Percentiles rank a stretch among this genome's conserved stretches.
These are phyloP conservation scores for Decapterus maruadsi DNA, from an alignment of 2,797 vertebrate genomes.

Conservation along the genomic window DNA sequence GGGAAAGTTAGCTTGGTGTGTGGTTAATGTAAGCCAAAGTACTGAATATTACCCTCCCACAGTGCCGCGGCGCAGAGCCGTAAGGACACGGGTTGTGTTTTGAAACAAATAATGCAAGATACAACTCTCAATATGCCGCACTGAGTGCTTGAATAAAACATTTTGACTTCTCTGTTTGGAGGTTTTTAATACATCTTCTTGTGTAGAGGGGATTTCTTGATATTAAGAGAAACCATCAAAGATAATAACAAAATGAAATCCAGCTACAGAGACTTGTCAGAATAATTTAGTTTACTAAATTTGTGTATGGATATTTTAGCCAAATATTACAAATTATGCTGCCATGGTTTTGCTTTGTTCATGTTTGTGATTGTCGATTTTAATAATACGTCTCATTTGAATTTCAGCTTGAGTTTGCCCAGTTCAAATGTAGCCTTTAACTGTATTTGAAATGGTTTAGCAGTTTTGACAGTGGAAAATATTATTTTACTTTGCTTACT, in stretches of 20 bases:
- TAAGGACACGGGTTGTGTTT: constrained; percentile 72
- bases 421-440: constrained; percentile 58
- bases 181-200: constrained; percentile 55
- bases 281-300: constrained; percentile 48
- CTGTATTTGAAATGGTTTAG: constrained; percentile 52
- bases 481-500: constrained; percentile 51
- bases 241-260: constrained; percentile 47
- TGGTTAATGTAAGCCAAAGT: constrained; percentile 84
- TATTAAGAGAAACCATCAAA: constrained; percentile 52
- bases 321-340: constrained; percentile 47
- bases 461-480: constrained; percentile 56
- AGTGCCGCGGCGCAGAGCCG: constrained; percentile 72
- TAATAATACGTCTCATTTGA: constrained; percentile 58
- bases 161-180: constrained; percentile 63
- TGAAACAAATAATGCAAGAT: constrained; percentile 77
- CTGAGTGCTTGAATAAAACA: constrained; percentile 77
- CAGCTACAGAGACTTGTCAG: constrained; percentile 58
- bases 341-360: constrained; percentile 50
- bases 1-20: constrained; percentile 83
- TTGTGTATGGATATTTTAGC: constrained; percentile 45
- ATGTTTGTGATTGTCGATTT: constrained; percentile 60
- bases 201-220: constrained; percentile 44
- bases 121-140: constrained; percentile 57
- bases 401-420: constrained; percentile 62
- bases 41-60: constrained; percentile 85